Conservation (phyloP, 2,888 invertebrate genomes). For the Miltochrista miniata region DNA sequence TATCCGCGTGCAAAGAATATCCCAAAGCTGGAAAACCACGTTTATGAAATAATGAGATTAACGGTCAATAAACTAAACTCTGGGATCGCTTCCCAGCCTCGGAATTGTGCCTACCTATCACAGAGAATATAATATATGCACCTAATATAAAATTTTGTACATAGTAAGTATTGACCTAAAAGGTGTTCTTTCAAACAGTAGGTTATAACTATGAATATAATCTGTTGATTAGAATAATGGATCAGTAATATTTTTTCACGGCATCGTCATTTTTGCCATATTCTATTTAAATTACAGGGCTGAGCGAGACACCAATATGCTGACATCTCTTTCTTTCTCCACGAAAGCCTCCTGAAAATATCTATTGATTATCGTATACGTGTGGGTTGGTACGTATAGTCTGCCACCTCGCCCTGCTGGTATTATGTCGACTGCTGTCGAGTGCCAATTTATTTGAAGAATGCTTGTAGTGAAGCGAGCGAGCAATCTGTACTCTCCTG, state of each 20-base stretch:
- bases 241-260: slow-evolving; percentile 22
- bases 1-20: no score
- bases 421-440: slow-evolving; percentile 67
- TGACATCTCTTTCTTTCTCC: slow-evolving; percentile 62
- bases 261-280: slow-evolving; percentile 49
- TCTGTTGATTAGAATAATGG: no score
- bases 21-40: no score
- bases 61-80: no score
- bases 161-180: no score
- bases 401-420: slow-evolving; percentile 62
- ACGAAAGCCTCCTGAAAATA: slow-evolving; percentile 83
- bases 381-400: slow-evolving; percentile 69
- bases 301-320: slow-evolving; percentile 66
- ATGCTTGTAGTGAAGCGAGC: slow-evolving; percentile 47
- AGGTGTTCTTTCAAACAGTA: no score
- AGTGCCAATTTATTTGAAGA: slow-evolving; percentile 82
- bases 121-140: no score
- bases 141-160: no score
- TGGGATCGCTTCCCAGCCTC: no score
- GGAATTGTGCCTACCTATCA: no score
- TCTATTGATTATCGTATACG: slow-evolving; percentile 82
- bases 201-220: no score
- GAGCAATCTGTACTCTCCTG: slow-evolving; percentile 29
- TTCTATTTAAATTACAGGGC: slow-evolving; percentile 69
- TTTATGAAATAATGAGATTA: no score